These are phyloP conservation scores for Formica selysi DNA, from an alignment of 1,140 invertebrate species.

Conservation along the genomic window DNA sequence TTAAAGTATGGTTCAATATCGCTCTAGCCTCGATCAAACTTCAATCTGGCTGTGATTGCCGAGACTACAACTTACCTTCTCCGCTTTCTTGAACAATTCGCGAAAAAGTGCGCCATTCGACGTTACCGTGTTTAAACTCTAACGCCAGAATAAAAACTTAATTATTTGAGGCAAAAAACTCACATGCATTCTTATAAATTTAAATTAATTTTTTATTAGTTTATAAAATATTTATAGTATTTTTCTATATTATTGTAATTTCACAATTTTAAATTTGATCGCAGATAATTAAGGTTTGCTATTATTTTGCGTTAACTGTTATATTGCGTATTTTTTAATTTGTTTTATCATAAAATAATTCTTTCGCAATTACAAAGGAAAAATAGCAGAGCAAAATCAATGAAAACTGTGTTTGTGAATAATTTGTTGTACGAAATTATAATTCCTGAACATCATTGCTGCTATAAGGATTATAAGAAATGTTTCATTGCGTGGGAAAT, in stretches of 20 bases:
- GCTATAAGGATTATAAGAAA: slow-evolving; percentile 18
- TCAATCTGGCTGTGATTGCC: slow-evolving; percentile 30
- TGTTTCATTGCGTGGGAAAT: background rate
- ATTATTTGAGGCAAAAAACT: background rate
- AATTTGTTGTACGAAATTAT: background rate
- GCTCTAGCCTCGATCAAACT: slow-evolving; percentile 2
- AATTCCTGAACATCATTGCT: background rate
- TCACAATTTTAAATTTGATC: background rate
- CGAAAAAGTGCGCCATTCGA: slow-evolving; percentile 71
- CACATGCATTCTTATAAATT: background rate
- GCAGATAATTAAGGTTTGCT: background rate
- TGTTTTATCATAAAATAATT: slow-evolving; percentile 1
- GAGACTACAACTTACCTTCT: slow-evolving; percentile 75
- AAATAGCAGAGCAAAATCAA: background rate
- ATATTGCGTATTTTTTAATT: slow-evolving; percentile 9
- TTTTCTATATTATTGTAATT: slow-evolving; percentile 12
- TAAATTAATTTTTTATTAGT: background rate
- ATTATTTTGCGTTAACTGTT: background rate
- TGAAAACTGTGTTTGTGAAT: slow-evolving; percentile 1
- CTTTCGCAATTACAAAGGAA: background rate
- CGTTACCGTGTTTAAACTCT: slow-evolving; percentile 71
- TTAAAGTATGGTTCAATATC: slow-evolving; percentile 44
- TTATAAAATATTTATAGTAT: too few species aligned
- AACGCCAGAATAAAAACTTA: slow-evolving; percentile 22
- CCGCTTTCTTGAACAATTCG: slow-evolving; percentile 72